These are phyloP conservation scores for Ceyx melanurus DNA, from an alignment of 2,113 vertebrate species.

Conservation along the genomic window DNA sequence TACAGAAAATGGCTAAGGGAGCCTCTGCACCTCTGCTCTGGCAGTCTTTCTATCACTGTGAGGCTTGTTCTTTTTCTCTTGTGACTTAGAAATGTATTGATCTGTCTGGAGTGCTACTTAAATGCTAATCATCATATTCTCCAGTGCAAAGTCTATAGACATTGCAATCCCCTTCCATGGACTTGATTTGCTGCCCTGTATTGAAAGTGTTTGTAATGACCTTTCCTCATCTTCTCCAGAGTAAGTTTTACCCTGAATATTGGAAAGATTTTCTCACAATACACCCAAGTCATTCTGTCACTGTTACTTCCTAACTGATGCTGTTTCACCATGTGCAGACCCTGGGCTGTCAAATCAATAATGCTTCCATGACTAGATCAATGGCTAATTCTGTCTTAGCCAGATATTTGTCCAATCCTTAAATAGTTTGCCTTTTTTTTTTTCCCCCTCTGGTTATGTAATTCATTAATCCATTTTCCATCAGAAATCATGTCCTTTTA, in stretches of 20 bases:
- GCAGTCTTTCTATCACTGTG: neutral
- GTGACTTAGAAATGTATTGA: neutral
- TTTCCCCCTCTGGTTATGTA: neutral
- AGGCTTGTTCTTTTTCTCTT: neutral
- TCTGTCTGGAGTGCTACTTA: neutral
- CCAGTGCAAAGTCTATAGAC: neutral
- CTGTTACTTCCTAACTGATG: neutral
- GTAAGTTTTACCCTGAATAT: neutral
- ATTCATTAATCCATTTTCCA: neutral
- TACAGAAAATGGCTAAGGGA: neutral
- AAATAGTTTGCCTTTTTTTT: neutral
- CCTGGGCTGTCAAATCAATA: slow-evolving; percentile 13
- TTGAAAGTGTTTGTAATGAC: neutral
- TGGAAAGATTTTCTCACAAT: neutral
- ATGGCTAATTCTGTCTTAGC: neutral
- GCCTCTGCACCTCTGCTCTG: neutral
- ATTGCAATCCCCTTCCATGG: neutral
- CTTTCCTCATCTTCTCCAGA: neutral
- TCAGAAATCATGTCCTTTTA: neutral
- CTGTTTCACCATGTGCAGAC: neutral
- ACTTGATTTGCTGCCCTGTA: neutral
- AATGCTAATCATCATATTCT: neutral
- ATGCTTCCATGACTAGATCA: neutral
- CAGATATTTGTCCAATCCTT: neutral
- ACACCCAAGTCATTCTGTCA: neutral